Evolutionary conservation across 2,113 vertebrate genomes (phyloP), one percentile per base, ranked within the genome.

Genomic region (Tricholaema leucomelas): DNA sequence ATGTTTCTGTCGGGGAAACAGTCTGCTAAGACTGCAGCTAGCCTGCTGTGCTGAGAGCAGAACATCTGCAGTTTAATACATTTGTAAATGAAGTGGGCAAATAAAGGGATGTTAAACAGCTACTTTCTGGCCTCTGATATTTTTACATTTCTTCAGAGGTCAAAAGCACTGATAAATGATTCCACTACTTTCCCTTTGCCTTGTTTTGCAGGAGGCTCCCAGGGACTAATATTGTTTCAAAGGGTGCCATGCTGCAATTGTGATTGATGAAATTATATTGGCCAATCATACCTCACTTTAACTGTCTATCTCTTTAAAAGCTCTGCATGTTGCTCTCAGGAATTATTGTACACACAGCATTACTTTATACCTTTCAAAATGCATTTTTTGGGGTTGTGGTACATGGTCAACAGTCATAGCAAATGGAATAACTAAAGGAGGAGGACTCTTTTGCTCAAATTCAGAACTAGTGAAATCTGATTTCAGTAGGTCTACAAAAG

Each of bases 21-120:
- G 93, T 95, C 95, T 95, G 88, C 91, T 94, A 96, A 93, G 90
- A 86, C 84, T 46, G 83, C 92, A 73, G 93, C 73, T 65, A 91
- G 75, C 90, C 93, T 85, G 88, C 83, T 96, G 97, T 90, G 95
- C 95, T 96, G 97, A 93, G 96, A 96, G 97, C 44, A 75, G 96
- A 97, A 97, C 97, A 98, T 97, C 97, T 98, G 98, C 96, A 96
- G 97, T 96, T 97, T 97, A 97, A 96, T 96, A 97, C 94, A 90
- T 96, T 96, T 96, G 88, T 96, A 96, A 97, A 97, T 96, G 97
- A 97, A 94, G 94, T 96, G 96, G 72, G 95, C 96, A 96, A 97
- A 97, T 97, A 97, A 97, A 91, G 88, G 85, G 93, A 96, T 95
- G 94, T 81, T 93, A 85, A 97, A 92, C 94, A 95, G 94, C 96